Percentiles rank a stretch among this genome's conserved stretches.
Conservation (phyloP, 1,140 invertebrate genomes). For the Schlechtendalia chinensis region DNA sequence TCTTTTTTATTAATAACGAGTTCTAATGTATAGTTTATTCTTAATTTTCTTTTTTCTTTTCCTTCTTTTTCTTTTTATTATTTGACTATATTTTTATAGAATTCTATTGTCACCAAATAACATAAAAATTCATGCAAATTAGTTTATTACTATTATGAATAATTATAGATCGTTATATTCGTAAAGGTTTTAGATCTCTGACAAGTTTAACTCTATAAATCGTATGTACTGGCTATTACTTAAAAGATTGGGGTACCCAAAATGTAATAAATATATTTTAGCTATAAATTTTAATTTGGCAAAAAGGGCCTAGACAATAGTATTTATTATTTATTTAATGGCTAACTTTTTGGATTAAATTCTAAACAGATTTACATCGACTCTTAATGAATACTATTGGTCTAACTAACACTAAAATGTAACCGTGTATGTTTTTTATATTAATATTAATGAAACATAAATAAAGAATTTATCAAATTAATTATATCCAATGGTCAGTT, state of each 20-base stretch:
- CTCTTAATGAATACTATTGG: not conserved
- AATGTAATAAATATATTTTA: conserved; percentile 30
- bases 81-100: too few species aligned
- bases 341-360: not conserved
- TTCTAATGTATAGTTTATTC: too few species aligned
- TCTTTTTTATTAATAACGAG: too few species aligned
- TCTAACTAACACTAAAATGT: not conserved
- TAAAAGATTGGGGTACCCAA: not conserved
- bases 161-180: conserved; percentile 9
- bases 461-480: not conserved
- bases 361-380: not conserved
- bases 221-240: conserved; percentile 9
- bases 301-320: conserved; percentile 25
- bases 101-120: too few species aligned
- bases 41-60: too few species aligned
- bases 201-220: conserved; percentile 23
- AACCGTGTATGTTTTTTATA: not conserved
- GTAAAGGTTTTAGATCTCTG: conserved; percentile 2
- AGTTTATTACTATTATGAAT: not conserved
- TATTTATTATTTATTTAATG: conserved; percentile 33
- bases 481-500: not conserved
- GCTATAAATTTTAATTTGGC: conserved; percentile 18
- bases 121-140: not conserved
- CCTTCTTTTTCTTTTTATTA: too few species aligned
- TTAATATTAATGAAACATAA: not conserved